Conservation (phyloP, 2,888 invertebrate species). For the Ypsolopha sequella region DNA sequence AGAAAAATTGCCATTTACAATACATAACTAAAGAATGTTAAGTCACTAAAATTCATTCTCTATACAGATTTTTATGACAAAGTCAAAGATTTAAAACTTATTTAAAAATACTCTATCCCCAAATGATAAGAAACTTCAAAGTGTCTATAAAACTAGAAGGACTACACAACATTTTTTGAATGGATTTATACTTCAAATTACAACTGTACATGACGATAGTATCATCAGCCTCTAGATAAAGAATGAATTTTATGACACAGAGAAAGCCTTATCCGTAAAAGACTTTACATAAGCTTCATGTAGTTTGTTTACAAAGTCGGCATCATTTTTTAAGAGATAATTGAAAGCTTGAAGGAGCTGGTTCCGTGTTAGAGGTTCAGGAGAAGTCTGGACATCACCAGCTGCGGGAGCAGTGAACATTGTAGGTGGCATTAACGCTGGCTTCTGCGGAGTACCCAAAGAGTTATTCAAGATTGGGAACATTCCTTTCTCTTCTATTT, state of each 20-base stretch:
- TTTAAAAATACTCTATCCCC: slow-evolving; percentile 54
- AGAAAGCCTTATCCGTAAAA: slow-evolving; percentile 75
- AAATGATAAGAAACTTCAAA: slow-evolving; percentile 32
- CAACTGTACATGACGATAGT: slow-evolving; percentile 55
- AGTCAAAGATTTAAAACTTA: slow-evolving; percentile 65
- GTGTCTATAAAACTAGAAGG: slow-evolving; percentile 47
- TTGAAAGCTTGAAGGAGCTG: slow-evolving; percentile 92
- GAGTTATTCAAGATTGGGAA: slow-evolving; percentile 36
- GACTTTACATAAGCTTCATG: slow-evolving; percentile 94
- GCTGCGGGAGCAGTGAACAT: slow-evolving; percentile 81
- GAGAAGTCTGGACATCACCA: slow-evolving; percentile 44
- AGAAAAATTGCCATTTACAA: slow-evolving; percentile 28
- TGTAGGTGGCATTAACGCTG: slow-evolving; percentile 86
- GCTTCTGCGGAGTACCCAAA: slow-evolving; percentile 69
- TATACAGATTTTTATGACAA: slow-evolving; percentile 49
- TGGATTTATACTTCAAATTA: slow-evolving; percentile 59
- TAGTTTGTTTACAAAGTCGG: slow-evolving; percentile 88
- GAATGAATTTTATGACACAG: slow-evolving; percentile 56
- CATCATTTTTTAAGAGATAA: slow-evolving; percentile 88
- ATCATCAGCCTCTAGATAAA: slow-evolving; percentile 27
- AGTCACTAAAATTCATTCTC: slow-evolving; percentile 57
- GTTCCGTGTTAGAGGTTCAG: slow-evolving; percentile 87
- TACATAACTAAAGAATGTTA: slow-evolving; percentile 24
- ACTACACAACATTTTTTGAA: slow-evolving; percentile 45
- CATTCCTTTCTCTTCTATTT: slow-evolving; percentile 35